Conservation (phyloP, 2,113 vertebrate genomes). For the Peromyscus maniculatus region DNA sequence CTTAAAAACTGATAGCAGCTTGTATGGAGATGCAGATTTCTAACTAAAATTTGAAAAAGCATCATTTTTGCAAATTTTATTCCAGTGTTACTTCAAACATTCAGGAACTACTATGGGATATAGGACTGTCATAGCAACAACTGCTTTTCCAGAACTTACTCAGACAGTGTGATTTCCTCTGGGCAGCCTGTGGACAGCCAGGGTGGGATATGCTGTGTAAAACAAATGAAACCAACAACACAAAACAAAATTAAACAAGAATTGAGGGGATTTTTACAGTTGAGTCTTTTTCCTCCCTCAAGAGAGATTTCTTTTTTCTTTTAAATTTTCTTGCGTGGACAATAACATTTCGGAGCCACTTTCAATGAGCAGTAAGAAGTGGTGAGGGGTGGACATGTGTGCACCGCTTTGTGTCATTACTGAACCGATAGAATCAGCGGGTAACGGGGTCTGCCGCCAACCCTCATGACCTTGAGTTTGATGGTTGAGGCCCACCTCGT, state of each 20-base stretch:
- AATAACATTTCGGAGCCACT: neutral
- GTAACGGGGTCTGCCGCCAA: neutral
- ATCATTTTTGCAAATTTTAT: neutral
- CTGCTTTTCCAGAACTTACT: neutral
- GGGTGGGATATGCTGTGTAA: slow-evolving; percentile 34
- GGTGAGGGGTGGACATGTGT: too few species aligned
- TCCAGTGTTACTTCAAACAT: neutral
- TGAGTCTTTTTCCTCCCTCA: neutral
- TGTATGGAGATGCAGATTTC: neutral
- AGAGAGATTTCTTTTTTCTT: slow-evolving; percentile 1
- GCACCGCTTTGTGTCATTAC: neutral
- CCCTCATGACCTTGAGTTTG: neutral
- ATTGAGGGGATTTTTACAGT: neutral
- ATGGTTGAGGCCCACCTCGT: too few species aligned
- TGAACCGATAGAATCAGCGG: neutral
- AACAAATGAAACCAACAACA: slow-evolving; percentile 38
- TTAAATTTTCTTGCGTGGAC: neutral
- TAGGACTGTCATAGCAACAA: neutral
- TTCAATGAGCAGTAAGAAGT: neutral
- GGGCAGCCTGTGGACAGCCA: neutral
- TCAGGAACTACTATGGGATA: neutral
- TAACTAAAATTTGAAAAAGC: neutral
- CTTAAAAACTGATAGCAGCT: neutral
- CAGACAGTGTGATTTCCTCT: neutral
- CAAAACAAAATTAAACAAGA: slow-evolving; percentile 60